Percentiles rank a stretch among this genome's conserved stretches.
Conservation (phyloP, 1,140 invertebrate species). For the Zaprionus kolodkinae region DNA sequence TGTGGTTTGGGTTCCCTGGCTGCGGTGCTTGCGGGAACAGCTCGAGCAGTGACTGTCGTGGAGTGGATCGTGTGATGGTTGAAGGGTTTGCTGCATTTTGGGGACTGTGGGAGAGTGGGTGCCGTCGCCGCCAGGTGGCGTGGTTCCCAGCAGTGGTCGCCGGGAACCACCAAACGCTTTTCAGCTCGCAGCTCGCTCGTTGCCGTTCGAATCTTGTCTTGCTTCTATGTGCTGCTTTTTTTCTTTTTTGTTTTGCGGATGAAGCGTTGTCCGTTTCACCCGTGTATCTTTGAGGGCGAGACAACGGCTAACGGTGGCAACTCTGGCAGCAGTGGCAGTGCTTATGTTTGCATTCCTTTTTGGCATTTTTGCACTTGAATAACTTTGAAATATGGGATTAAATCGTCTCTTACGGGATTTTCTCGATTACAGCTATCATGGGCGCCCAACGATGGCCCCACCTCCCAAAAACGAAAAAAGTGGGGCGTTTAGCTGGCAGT, state of each 20-base stretch:
- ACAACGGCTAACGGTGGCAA: constrained; percentile 26
- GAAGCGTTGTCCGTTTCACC: constrained; percentile 10
- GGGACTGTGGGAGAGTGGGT: constrained; percentile 51
- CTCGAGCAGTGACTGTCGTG: neutral
- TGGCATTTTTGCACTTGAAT: constrained; percentile 83
- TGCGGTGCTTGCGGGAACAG: constrained; percentile 27
- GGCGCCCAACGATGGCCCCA: constrained; percentile 19
- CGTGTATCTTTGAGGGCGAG: constrained; percentile 39
- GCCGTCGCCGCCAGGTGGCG: constrained; percentile 61
- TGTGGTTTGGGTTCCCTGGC: constrained; percentile 35
- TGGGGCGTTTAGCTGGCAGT: neutral
- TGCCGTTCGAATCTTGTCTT: constrained; percentile 6
- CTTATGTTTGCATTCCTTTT: constrained; percentile 83
- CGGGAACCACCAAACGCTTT: constrained; percentile 9
- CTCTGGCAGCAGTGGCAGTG: constrained; percentile 64
- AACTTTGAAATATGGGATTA: constrained; percentile 83
- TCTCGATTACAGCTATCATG: constrained; percentile 82
- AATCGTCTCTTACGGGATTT: constrained; percentile 83
- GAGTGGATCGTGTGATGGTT: neutral
- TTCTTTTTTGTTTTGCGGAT: neutral
- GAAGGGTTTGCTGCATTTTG: constrained; percentile 25
- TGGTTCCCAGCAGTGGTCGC: constrained; percentile 24
- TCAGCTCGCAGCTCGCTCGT: neutral
- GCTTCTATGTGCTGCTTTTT: neutral
- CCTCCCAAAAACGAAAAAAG: too few species aligned